Base-by-base conservation (phyloP, 2,113 vertebrate genomes). In the Lichenostomus cassidix region DNA sequence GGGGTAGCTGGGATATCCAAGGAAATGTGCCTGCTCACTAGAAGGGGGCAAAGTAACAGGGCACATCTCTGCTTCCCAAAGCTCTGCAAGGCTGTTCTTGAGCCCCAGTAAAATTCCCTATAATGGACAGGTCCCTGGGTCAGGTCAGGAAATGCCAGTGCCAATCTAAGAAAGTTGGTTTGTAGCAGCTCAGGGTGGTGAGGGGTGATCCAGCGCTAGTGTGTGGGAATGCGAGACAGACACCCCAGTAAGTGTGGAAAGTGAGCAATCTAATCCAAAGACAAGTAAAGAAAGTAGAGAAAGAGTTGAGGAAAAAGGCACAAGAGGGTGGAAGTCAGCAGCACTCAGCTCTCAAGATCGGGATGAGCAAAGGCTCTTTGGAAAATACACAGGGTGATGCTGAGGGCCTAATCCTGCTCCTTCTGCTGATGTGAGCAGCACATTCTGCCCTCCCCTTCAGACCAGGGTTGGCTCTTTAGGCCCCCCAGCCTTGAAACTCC, bases 1-100 rank as follows among this genome's bases (percentile, higher is more conserved):
- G 0, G 52, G 7, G 10, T 23, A 44, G 19, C n/a, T 67, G 65
- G 31, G 63, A n/a, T 52, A 20, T 18, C 64, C 87, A 49, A 37
- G 87, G 62, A 68, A 62, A 76, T 1, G 12, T 58, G 22, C 11
- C 22, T 53, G 56, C 37, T 87, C 11, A 3, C 23, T 29, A 9
- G 22, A 37, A 70, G 0, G 0, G 14, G 23, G 2, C 5, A 46
- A 15, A 50, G 52, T 16, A 22, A n/a, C 8, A 53, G 50, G 33
- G 47, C 35, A 15, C 1, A 1, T 12, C 12, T 91, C 60, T 85
- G 37, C 74, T 85, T 42, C 67, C 53, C 28, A 46, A 81, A 83
- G 47, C 31, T 68, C 60, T 55, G 28, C 14, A 17, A 25, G 28
- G 15, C 28, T 60, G 37, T 20, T 25, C 39, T 4, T 73, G 65